Base-by-base conservation (phyloP, 2,113 vertebrate species). In the Nerophis lumbriciformis region DNA sequence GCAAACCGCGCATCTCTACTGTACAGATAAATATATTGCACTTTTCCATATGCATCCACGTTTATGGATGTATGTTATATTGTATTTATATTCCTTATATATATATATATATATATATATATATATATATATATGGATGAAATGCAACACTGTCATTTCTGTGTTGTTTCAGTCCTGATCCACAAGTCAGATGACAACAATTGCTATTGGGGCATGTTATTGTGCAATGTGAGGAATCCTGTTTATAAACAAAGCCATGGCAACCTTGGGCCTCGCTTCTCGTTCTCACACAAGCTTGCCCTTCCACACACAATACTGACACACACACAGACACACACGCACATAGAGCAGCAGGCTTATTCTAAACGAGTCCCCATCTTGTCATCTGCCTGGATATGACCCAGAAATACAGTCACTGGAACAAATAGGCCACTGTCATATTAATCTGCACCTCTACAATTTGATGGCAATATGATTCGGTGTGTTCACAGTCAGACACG, bases 351-450 rank as follows among this genome's bases (percentile, higher is more conserved):
- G 52, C 45, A 8, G 47, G 75, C 72, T 81, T 73, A 75, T 76
- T 79, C 62, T 69, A 70, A 76, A 80, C 85, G 64, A 76, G 81
- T 76, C 77, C 68, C 69, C 71, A 71, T 86, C 80, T 84, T 83
- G 77, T 84, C 78, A 76, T 87, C 81, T 87, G 79, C 81, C 84
- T 84, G 83, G 84, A 86, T 85, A 80, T 85, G 88, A 89, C 88
- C 88, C 83, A 89, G 88, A 89, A 89, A 88, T 82, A 88, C 86
- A 88, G 78, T 85, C 81, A 85, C 78, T 83, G 88, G 85, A 90
- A 87, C 83, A 88, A 89, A 87, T 85, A 81, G 81, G 79, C 63
- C 75, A 71, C 81, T 76, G 83, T 82, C 83, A 70, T 73, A 74
- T 84, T 89, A 82, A 85, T 84, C 83, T 84, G 71, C 81, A 83